Evolutionary conservation across 2,113 vertebrate genomes (phyloP), one percentile per base, ranked within the genome.

Genomic region (Coracopsis vasa): DNA sequence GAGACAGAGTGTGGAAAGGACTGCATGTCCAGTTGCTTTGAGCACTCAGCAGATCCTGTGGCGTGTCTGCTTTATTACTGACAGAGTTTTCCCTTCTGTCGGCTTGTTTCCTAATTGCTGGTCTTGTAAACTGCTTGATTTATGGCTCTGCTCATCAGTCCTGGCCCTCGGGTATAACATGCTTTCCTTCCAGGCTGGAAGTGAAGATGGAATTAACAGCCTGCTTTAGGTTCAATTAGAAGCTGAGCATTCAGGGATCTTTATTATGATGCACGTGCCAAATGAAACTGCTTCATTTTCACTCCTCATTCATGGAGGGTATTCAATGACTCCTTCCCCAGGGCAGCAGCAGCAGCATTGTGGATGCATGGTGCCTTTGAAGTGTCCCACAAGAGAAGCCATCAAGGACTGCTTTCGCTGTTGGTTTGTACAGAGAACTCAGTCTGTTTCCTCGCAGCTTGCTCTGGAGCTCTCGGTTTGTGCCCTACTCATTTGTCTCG

Each of bases 41-140:
- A 94, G 87, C 77, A 48, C 92, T 90, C 75, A 72, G 70, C 92
- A 91, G 96, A 89, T 86, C 89, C 96, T 94, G 61, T 77, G 73
- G 93, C 80, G 90, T 86, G 89, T 88, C 92, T 96, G 94, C 95
- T 95, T 97, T 94, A 94, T 96, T 96, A 93, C 91, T 92, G 94
- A 93, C 91, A 91, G 89, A 88, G 60, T 39, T 80, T 90, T 95
- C 93, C 94, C 97, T 96, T 93, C 96, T 94, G 90, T 91, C 94
- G 21, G 95, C 97, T 97, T 97, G 97, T 96, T 98, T 97, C 97
- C 97, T 98, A 97, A 97, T 97, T 88, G 95, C 95, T 73, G 91
- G 95, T 87, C 93, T 98, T 96, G 97, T 98, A 98, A 98, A 97
- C 94, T 77, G 94, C n/a, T 48, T 98, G 98, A 98, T 98, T 98